Base-by-base conservation (phyloP, 2,113 vertebrate genomes). In the Eulacestoma nigropectus region DNA sequence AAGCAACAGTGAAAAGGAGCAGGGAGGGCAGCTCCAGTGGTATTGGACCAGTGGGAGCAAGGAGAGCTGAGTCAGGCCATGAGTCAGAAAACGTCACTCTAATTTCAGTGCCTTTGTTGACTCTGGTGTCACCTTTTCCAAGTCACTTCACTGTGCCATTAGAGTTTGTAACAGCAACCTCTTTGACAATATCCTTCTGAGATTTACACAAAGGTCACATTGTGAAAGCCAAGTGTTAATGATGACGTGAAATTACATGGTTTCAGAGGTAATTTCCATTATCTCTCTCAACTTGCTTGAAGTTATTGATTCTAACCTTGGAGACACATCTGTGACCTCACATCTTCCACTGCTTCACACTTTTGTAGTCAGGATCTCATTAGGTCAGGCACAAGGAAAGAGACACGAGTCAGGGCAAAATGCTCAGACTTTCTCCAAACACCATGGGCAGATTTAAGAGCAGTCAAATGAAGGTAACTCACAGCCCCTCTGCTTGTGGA, bases 31-130 rank as follows among this genome's bases (percentile, higher is more conserved):
- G 39, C n/a, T 39, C 16, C 2, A 1, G 53, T 44, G 47, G 60
- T 33, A 26, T 17, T 9, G 1, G 16, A 60, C 65, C 37, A 77
- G 55, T 0, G 0, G 32, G 5, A 41, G 37, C 2, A 2, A 63
- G 64, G 47, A 84, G 30, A 33, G 27, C 69, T 94, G 84, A 75
- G 44, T 78, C 78, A 78, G 47, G 15, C 41, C 30, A 21, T 60
- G 62, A 68, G 25, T 87, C 70, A 62, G 67, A 73, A 93, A 68
- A 91, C 26, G n/a, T 35, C 68, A 12, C 23, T 86, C 42, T 75
- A 67, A 6, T 42, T 80, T 88, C 68, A 85, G 35, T 59, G 42
- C 22, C 32, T 93, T 55, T 59, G 20, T 41, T 84, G 42, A 32
- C 29, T 79, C 53, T 2, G 2, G 6, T 57, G 57, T 64, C 26